Conservation (phyloP, 2,888 invertebrate genomes). For the Coleophora flavipennella region DNA sequence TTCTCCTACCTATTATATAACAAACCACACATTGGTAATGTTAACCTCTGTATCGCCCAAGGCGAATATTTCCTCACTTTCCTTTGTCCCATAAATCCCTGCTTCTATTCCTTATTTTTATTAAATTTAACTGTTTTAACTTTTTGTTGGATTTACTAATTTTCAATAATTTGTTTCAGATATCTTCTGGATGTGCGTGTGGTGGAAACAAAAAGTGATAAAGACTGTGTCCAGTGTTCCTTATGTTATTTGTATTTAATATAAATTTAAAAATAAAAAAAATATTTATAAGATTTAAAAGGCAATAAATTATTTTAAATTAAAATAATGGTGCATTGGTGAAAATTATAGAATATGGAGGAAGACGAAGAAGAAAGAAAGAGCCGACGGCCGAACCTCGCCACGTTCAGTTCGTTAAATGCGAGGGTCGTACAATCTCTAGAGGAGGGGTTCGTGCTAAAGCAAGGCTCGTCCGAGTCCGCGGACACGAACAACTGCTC, state of each 20-base stretch:
- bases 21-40: neutral
- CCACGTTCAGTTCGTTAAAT: slow-evolving; percentile 47
- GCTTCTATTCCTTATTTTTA: too few species aligned
- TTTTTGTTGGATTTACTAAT: too few species aligned
- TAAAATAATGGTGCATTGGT: slow-evolving; percentile 22
- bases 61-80: slow-evolving; percentile 3
- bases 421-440: slow-evolving; percentile 50
- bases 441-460: slow-evolving; percentile 46
- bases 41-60: slow-evolving; percentile 12
- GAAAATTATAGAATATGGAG: slow-evolving; percentile 40
- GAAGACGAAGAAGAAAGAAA: slow-evolving; percentile 62
- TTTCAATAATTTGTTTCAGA: slow-evolving; percentile 51
- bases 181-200: slow-evolving; percentile 47
- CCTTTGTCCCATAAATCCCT: neutral
- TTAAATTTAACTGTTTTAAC: too few species aligned
- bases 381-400: slow-evolving; percentile 45
- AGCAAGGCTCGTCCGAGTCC: slow-evolving; percentile 72
- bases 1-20: neutral
- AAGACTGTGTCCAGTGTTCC: slow-evolving; percentile 71
- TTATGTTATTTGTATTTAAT: slow-evolving; percentile 37
- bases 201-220: slow-evolving; percentile 64
- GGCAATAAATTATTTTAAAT: slow-evolving; percentile 37
- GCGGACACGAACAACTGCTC: slow-evolving; percentile 66
- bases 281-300: slow-evolving; percentile 26
- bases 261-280: slow-evolving; percentile 30